A percentile compares a stretch with the other conserved stretches of the same genome.
Evolutionary conservation across 2,888 invertebrate genomes (phyloP).

Genomic region (Epinotia nisella): DNA sequence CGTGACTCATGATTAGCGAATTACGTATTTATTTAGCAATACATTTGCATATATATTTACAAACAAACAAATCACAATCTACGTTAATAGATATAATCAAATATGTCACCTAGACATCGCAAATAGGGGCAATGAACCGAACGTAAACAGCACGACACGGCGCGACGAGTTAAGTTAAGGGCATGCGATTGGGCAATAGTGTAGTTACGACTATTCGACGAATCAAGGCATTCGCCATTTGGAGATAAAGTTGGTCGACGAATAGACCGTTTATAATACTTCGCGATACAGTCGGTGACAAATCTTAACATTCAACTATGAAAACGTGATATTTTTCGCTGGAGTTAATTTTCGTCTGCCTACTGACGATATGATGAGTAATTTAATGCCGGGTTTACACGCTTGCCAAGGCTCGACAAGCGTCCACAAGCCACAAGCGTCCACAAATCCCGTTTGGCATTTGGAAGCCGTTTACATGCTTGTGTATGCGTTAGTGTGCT

Average conservation of each 20-base stretch:
- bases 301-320: background rate
- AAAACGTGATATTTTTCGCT: too few species aligned
- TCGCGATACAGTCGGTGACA: background rate
- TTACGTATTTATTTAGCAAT: background rate
- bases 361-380: too few species aligned
- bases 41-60: background rate
- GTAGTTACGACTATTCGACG: constrained; percentile 14
- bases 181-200: constrained; percentile 26
- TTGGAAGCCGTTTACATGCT: too few species aligned
- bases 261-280: background rate
- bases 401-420: too few species aligned
- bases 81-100: constrained; percentile 14
- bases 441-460: too few species aligned
- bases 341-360: too few species aligned
- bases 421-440: too few species aligned
- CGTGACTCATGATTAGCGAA: background rate
- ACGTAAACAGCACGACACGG: background rate
- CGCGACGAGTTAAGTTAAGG: constrained; percentile 21
- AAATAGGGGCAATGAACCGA: constrained; percentile 27
- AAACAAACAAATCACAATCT: constrained; percentile 23
- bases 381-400: too few species aligned
- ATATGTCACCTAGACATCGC: constrained; percentile 16
- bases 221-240: constrained; percentile 14
- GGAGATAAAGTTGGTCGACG: background rate
- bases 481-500: too few species aligned